Percentiles rank a stretch among this genome's conserved stretches.
These are phyloP conservation scores for Leucophenga varia DNA, from an alignment of 1,140 invertebrate species.

Conservation along the genomic window DNA sequence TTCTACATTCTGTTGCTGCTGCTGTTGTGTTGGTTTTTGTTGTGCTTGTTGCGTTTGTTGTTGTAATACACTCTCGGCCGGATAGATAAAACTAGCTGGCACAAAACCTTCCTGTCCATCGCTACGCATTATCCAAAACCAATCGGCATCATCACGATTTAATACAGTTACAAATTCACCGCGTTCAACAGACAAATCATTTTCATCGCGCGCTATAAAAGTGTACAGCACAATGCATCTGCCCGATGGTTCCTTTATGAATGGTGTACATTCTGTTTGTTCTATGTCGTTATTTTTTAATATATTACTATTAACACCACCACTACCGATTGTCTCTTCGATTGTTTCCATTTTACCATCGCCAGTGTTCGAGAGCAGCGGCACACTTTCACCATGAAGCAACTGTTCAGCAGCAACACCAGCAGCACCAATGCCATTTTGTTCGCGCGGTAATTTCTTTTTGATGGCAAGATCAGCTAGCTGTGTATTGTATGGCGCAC, in stretches of 20 bases:
- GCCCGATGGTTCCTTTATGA: slow-evolving; percentile 88
- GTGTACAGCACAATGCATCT: slow-evolving; percentile 91
- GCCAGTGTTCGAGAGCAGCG: slow-evolving; percentile 49
- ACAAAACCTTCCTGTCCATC: slow-evolving; percentile 95
- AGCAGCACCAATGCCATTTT: slow-evolving; percentile 28
- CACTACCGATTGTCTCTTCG: slow-evolving; percentile 19
- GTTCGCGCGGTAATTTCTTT: slow-evolving; percentile 79
- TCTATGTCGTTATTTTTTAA: slow-evolving; percentile 57
- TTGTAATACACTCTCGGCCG: slow-evolving; percentile 78
- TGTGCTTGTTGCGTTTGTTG: slow-evolving; percentile 42
- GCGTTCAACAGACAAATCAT: slow-evolving; percentile 89
- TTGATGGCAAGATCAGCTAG: slow-evolving; percentile 76
- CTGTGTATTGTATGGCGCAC: slow-evolving; percentile 80
- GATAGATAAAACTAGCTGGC: slow-evolving; percentile 92
- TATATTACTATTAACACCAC: slow-evolving; percentile 14
- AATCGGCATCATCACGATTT: slow-evolving; percentile 91
- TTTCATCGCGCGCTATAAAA: slow-evolving; percentile 89
- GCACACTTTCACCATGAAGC: slow-evolving; percentile 35
- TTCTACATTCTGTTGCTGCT: slow-evolving; percentile 5
- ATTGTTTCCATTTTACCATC: slow-evolving; percentile 57
- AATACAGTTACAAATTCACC: slow-evolving; percentile 94
- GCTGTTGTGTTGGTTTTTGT: no score
- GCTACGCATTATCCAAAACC: slow-evolving; percentile 92
- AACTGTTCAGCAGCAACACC: slow-evolving; percentile 39
- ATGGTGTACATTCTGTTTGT: slow-evolving; percentile 69